Evolutionary conservation across 2,888 invertebrate genomes (phyloP).

Genomic region (Antheraea yamamai): DNA sequence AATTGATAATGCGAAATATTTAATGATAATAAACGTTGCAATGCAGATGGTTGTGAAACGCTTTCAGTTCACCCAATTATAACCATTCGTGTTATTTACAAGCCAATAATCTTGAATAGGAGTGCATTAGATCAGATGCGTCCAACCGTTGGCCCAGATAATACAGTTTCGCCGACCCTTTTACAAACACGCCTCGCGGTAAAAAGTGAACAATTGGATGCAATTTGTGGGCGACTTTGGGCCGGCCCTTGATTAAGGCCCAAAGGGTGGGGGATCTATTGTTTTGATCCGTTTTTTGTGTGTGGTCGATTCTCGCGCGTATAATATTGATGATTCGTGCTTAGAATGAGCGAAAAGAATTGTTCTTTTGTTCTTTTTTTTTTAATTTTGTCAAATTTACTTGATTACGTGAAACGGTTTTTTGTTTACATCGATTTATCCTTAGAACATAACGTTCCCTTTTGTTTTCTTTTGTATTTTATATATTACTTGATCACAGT

Average conservation of each 20-base stretch:
- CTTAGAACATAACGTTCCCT: background rate
- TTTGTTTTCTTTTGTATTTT: background rate
- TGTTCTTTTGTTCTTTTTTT: conserved; percentile 48
- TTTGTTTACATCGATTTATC: background rate
- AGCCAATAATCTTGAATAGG: conserved; percentile 67
- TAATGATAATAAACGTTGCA: conserved; percentile 47
- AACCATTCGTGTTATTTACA: conserved; percentile 54
- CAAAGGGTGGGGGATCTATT: conserved; percentile 65
- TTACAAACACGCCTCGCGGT: conserved; percentile 56
- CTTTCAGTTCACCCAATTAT: conserved; percentile 56
- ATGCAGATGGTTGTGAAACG: conserved; percentile 45
- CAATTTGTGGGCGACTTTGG: conserved; percentile 80
- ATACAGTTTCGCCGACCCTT: conserved; percentile 65
- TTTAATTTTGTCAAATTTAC: conserved; percentile 24
- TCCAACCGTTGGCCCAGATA: conserved; percentile 54
- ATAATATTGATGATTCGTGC: conserved; percentile 63
- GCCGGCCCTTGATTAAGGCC: conserved; percentile 73
- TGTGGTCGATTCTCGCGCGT: conserved; percentile 46
- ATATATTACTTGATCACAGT: background rate
- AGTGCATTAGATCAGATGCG: conserved; percentile 62
- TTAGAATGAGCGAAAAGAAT: conserved; percentile 49
- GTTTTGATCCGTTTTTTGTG: conserved; percentile 70
- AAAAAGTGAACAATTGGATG: conserved; percentile 82
- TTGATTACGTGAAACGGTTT: conserved; percentile 15
- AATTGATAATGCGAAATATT: conserved; percentile 12